Conservation (phyloP, 2,113 vertebrate genomes). For the Enhydra lutris region DNA sequence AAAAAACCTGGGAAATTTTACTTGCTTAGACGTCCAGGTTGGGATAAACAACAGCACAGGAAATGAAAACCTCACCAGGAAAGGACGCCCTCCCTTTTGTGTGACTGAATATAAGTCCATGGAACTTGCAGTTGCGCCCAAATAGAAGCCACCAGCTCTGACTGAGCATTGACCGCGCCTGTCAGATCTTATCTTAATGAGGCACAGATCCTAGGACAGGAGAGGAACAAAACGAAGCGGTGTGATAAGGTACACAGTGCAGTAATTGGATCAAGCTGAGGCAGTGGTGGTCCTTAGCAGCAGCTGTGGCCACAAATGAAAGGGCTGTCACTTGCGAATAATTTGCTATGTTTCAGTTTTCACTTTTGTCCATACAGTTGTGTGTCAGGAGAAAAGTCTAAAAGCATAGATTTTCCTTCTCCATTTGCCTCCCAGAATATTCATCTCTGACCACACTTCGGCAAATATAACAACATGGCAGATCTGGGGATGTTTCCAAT, state of each 20-base stretch:
- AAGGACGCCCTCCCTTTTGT: background rate
- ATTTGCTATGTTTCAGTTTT: constrained; percentile 56
- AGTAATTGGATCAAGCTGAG: constrained; percentile 76
- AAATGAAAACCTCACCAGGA: constrained; percentile 28
- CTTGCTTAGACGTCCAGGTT: constrained; percentile 25
- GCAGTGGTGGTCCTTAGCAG: constrained; percentile 59
- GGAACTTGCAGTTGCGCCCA: constrained; percentile 47
- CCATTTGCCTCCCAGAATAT: background rate
- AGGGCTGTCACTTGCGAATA: constrained; percentile 62
- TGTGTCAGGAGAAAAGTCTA: constrained; percentile 39
- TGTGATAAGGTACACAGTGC: constrained; percentile 59
- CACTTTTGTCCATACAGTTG: background rate
- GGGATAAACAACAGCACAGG: background rate
- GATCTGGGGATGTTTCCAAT: background rate
- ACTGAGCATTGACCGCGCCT: constrained; percentile 61
- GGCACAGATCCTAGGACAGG: constrained; percentile 63
- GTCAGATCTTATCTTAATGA: constrained; percentile 78
- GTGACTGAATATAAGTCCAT: constrained; percentile 56
- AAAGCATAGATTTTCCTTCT: background rate
- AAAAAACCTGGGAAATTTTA: background rate
- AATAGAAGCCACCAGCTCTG: constrained; percentile 53
- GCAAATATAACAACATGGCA: background rate
- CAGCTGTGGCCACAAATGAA: constrained; percentile 54
- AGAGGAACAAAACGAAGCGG: background rate
- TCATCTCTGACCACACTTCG: background rate